Conservation (phyloP, 2,113 vertebrate genomes). For the Calidris pugnax region DNA sequence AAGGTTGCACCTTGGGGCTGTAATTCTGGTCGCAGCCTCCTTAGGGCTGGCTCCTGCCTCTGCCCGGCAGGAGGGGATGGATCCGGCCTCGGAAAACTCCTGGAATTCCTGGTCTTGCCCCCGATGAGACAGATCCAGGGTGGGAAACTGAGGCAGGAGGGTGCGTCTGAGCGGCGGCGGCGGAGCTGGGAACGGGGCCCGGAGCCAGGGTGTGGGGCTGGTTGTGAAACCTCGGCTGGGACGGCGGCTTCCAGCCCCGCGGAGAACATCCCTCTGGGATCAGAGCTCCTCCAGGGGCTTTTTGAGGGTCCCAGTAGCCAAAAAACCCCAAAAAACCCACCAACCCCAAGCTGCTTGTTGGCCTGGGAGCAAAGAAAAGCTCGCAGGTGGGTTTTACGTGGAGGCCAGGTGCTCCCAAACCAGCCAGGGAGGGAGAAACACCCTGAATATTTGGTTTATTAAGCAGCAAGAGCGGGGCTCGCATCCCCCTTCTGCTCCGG, state of each 20-base stretch:
- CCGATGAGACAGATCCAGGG: background rate
- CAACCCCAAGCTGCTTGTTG: background rate
- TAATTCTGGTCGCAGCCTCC: background rate
- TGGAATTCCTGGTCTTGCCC: background rate
- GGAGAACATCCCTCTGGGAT: background rate
- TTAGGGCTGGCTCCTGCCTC: background rate
- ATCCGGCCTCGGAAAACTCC: background rate
- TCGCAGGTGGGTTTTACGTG: background rate
- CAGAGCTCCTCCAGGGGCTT: background rate
- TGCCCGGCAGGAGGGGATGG: background rate
- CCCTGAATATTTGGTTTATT: background rate
- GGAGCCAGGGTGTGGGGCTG: background rate
- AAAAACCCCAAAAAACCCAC: too few species aligned
- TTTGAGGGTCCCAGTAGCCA: background rate
- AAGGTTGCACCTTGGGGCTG: constrained; percentile 19
- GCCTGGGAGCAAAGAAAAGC: background rate
- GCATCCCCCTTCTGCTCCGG: background rate
- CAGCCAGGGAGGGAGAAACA: background rate
- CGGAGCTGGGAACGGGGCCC: background rate
- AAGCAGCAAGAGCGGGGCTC: background rate
- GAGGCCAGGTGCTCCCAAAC: background rate
- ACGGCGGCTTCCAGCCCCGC: background rate
- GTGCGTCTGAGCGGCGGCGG: background rate
- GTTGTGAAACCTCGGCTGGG: background rate
- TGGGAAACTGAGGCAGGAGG: constrained; percentile 44